Evolutionary conservation across 2,113 vertebrate genomes (phyloP).

Genomic region (Pachyramphus minor): DNA sequence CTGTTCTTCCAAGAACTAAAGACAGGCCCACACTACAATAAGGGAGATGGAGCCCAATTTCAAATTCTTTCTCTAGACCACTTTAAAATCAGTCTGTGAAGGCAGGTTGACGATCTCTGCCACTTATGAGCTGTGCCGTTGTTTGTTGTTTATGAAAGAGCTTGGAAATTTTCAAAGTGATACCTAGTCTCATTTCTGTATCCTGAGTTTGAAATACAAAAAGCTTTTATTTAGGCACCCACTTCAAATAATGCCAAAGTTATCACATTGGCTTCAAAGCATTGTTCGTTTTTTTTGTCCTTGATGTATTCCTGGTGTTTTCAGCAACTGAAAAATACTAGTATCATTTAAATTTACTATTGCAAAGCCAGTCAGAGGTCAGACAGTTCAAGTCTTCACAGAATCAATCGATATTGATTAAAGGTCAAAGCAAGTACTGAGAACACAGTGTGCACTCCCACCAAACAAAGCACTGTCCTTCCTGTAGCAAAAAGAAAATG

Average conservation of each 20-base stretch:
- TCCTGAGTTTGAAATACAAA: background rate
- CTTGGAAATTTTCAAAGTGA: background rate
- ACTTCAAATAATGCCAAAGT: background rate
- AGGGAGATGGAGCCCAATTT: background rate
- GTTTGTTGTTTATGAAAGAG: background rate
- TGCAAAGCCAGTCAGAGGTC: background rate
- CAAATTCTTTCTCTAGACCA: background rate
- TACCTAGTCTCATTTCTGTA: background rate
- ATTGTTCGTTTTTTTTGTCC: background rate
- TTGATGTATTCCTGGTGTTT: background rate
- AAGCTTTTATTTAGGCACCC: background rate
- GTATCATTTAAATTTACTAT: background rate
- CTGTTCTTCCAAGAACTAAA: background rate
- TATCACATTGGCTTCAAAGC: background rate
- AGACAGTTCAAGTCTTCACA: background rate
- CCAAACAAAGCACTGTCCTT: background rate
- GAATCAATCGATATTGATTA: constrained; percentile 28
- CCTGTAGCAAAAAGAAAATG: background rate
- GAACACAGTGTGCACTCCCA: background rate
- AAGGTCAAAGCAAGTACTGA: background rate
- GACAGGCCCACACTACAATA: background rate
- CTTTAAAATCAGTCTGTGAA: background rate
- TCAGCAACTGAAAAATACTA: background rate
- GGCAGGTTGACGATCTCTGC: background rate
- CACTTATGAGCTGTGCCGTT: background rate